Evolutionary conservation across 2,113 vertebrate species (phyloP), one percentile per base, ranked within the genome.

Genomic region (Gymnocephalus cernua): DNA sequence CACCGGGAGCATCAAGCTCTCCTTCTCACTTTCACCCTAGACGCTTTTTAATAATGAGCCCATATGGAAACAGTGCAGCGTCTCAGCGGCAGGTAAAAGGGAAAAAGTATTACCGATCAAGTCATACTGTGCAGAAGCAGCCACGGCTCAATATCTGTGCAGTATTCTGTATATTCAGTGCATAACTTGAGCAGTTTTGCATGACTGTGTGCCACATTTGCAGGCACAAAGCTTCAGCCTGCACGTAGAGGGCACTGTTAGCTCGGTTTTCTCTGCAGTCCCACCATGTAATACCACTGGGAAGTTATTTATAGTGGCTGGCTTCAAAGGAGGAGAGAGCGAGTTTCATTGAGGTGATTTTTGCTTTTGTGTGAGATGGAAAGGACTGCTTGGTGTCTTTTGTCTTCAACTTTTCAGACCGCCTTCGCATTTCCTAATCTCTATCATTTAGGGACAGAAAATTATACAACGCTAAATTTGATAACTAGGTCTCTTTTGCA

Each of bases 231-330:
- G 68, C 74, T 67, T 0, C 32, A 53, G 32, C 18, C 59, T 80
- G 83, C 89, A 91, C 69, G 68, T 92, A 95, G 94, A 90, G 93
- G 94, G 94, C 85, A 84, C 88, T 94, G 75, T 94, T 83, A 76
- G 84, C 93, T 77, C 41, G 69, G 61, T 74, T 89, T 85, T 80
- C 53, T 79, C 48, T 77, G 58, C 83, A 66, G 71, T 54, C 4
- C 77, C 84, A 74, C 27, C 47, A 53, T 82, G 41, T 56, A 76
- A 81, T 44, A 76, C 75, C 77, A 75, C 77, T 29, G 65, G 74
- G 54, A 80, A 79, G 79, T 81, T 90, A 91, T 94, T 91, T 91
- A 87, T 88, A 91, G 88, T 75, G 73, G 32, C 73, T 59, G 70
- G 68, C 83, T 92, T 88, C 83, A 86, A 89, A 92, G 78, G 48